Percentiles rank a stretch among this genome's conserved stretches.
Conservation (phyloP, 2,888 invertebrate genomes). For the Sminthurinus aureus region DNA sequence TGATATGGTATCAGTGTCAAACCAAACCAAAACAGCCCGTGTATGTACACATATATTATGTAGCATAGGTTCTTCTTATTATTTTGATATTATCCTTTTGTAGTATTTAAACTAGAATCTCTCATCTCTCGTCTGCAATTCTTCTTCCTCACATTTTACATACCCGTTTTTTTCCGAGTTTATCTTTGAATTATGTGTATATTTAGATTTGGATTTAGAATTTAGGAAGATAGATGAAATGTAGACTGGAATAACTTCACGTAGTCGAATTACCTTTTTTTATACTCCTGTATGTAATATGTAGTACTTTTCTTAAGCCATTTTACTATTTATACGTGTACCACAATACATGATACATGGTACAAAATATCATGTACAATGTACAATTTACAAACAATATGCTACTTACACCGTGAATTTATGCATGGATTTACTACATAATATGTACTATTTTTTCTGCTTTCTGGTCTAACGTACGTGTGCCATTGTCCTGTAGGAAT, state of each 20-base stretch:
- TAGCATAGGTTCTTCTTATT: not conserved
- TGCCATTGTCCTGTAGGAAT: conserved; percentile 35
- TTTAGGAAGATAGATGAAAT: conserved; percentile 18
- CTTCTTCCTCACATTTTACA: conserved; percentile 7
- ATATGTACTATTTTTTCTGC: conserved; percentile 28
- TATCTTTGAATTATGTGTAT: not conserved
- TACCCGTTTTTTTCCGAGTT: not conserved
- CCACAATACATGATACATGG: no score
- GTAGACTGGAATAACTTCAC: conserved; percentile 37
- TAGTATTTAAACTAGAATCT: not conserved
- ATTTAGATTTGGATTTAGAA: not conserved
- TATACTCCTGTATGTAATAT: not conserved
- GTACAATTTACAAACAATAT: conserved; percentile 19
- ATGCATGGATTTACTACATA: conserved; percentile 17
- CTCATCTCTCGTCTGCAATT: not conserved
- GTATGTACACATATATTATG: not conserved
- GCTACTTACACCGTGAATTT: conserved; percentile 31
- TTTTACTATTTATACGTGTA: not conserved
- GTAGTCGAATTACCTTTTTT: conserved; percentile 41
- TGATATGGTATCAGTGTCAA: no score
- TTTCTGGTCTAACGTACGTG: conserved; percentile 20
- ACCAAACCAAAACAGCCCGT: no score
- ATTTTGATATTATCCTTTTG: not conserved
- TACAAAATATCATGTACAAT: not conserved
- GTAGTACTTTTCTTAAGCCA: not conserved